Conservation (phyloP, 2,797 vertebrate genomes). For the Morus bassanus region DNA sequence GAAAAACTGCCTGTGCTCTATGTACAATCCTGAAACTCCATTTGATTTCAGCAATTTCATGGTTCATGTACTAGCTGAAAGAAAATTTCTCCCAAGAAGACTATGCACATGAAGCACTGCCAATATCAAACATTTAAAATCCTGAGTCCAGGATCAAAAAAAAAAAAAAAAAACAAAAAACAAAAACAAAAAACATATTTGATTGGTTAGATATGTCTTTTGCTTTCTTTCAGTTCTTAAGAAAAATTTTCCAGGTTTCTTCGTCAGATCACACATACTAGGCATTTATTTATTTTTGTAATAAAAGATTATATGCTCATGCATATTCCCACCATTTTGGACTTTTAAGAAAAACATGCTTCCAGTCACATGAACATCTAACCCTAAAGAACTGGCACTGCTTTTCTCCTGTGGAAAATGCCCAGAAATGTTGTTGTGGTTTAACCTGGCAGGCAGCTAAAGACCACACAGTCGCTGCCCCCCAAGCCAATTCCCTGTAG, state of each 20-base stretch:
- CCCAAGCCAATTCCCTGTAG: too few relatives aligned
- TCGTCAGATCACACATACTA: background rate
- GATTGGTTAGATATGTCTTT: background rate
- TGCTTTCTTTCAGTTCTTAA: background rate
- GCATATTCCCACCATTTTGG: background rate
- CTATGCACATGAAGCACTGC: background rate
- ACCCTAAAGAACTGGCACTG: background rate
- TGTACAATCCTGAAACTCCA: constrained; percentile 34
- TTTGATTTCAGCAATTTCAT: constrained; percentile 57
- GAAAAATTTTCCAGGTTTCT: background rate
- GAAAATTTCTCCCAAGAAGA: constrained; percentile 48
- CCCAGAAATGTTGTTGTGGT: background rate
- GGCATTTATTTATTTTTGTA: background rate
- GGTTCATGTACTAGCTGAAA: constrained; percentile 32
- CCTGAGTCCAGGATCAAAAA: background rate
- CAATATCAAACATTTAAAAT: background rate
- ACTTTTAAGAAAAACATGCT: background rate
- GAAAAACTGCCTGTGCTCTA: constrained; percentile 4
- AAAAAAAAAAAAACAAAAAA: background rate
- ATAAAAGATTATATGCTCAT: background rate
- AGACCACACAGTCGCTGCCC: too few relatives aligned
- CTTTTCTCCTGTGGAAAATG: background rate
- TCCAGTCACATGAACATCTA: background rate
- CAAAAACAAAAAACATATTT: background rate
- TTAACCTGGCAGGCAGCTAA: too few relatives aligned